Percentiles rank a stretch among this genome's conserved stretches.
These are phyloP conservation scores for Listronotus oregonensis DNA, from an alignment of 1,140 invertebrate species.

Conservation along the genomic window DNA sequence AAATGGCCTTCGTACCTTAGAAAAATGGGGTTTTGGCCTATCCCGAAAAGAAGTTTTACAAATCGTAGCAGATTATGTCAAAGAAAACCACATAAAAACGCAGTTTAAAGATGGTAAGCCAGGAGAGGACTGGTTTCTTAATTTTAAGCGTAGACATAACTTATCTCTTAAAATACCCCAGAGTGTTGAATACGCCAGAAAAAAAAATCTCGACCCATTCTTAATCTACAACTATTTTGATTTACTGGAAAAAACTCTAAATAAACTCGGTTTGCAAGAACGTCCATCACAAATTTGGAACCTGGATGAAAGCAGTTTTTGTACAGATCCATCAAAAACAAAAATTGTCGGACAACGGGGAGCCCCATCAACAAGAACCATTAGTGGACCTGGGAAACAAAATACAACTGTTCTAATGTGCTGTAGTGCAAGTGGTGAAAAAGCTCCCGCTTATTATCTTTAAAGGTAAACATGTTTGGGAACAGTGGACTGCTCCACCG, in stretches of 20 bases:
- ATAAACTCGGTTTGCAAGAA: conserved; percentile 37
- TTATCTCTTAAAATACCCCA: conserved; percentile 45
- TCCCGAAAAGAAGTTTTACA: conserved; percentile 49
- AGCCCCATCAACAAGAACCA: conserved; percentile 44
- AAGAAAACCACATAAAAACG: conserved; percentile 45
- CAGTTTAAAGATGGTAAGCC: conserved; percentile 52
- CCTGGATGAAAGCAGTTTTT: no score
- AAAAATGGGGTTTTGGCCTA: no score
- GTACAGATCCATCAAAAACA: conserved; percentile 50
- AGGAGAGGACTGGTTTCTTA: conserved; percentile 52
- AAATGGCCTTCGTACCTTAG: no score
- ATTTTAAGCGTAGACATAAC: conserved; percentile 49
- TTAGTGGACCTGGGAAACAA: conserved; percentile 46
- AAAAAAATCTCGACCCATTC: conserved; percentile 45
- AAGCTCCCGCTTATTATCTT: conserved; percentile 48
- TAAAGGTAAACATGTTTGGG: conserved; percentile 43
- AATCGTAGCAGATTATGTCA: conserved; percentile 44
- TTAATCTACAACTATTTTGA: conserved; percentile 47
- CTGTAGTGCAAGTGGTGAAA: conserved; percentile 49
- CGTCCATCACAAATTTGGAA: conserved; percentile 50
- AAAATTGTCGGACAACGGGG: conserved; percentile 48
- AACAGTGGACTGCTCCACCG: conserved; percentile 22
- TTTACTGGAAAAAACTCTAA: conserved; percentile 40
- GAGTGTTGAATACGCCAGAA: conserved; percentile 48
- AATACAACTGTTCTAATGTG: conserved; percentile 51